phyloP scores from a whole-genome alignment of 2,888 invertebrate species.

The Capitulum mitella region DNA sequence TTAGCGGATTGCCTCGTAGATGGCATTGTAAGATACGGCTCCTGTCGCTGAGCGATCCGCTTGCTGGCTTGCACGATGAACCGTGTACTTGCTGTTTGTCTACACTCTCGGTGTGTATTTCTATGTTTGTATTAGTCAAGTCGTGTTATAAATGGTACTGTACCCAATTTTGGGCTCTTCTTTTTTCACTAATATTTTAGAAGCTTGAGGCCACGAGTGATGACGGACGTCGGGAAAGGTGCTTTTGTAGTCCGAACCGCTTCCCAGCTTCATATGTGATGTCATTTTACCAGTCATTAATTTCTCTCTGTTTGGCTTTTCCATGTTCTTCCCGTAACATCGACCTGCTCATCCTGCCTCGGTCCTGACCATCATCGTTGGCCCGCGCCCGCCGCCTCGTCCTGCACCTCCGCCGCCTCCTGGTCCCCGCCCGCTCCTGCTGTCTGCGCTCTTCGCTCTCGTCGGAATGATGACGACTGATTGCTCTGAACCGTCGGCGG shows the following conservation, averaged over 20 bases:
- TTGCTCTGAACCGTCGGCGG: neutral
- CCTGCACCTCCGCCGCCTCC: neutral
- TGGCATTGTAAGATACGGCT: conserved; percentile 18
- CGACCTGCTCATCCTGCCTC: neutral
- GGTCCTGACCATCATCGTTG: neutral
- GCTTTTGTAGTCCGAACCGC: conserved; percentile 12
- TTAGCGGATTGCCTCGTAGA: conserved; percentile 13
- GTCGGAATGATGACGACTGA: neutral
- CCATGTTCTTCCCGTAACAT: conserved; percentile 21
- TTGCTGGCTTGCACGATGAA: conserved; percentile 22
- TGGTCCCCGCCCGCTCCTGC: neutral
- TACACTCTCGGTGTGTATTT: conserved; percentile 20
- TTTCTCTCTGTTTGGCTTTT: conserved; percentile 23
- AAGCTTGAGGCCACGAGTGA: neutral
- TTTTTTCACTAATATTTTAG: conserved; percentile 21
- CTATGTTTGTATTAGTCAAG: conserved; percentile 21
- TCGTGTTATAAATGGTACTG: conserved; percentile 18
- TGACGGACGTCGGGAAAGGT: conserved; percentile 4
- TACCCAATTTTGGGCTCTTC: conserved; percentile 22
- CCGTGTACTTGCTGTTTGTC: conserved; percentile 21
- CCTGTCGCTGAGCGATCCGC: neutral
- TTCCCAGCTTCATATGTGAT: conserved; percentile 15
- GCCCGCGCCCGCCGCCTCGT: neutral
- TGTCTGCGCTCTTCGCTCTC: neutral
- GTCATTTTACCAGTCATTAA: conserved; percentile 16